Percentiles rank a stretch among this genome's conserved stretches.
phyloP scores from a whole-genome alignment of 2,888 invertebrate species.

The Stenchaetothrips biformis region DNA sequence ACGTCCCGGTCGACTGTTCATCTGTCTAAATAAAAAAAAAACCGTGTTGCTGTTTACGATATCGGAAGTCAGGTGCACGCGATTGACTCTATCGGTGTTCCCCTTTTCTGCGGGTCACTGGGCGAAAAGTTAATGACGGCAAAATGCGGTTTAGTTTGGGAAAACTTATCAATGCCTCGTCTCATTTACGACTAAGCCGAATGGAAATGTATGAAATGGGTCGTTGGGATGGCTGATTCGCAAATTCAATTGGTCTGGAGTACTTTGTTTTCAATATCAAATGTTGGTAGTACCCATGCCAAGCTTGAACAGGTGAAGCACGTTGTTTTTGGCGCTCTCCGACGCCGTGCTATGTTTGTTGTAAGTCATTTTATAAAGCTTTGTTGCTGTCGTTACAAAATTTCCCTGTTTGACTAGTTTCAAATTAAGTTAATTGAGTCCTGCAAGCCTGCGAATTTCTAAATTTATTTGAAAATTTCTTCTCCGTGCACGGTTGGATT shows the following conservation, averaged over 20 bases:
- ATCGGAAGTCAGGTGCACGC: constrained; percentile 2
- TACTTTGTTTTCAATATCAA: too few relatives aligned
- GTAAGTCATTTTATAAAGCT: constrained; percentile 22
- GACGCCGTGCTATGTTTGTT: constrained; percentile 4
- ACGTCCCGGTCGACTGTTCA: neutral
- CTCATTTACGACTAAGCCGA: neutral
- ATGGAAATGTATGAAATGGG: neutral
- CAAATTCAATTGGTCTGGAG: neutral
- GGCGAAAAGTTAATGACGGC: neutral
- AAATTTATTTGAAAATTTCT: neutral
- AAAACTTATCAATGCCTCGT: neutral
- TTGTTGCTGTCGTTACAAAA: constrained; percentile 6
- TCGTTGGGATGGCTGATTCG: neutral
- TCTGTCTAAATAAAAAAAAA: neutral
- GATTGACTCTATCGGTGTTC: neutral
- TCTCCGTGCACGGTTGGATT: neutral
- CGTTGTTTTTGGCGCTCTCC: neutral
- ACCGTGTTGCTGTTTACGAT: neutral
- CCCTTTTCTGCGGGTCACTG: neutral
- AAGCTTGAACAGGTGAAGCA: neutral
- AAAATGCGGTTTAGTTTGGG: neutral
- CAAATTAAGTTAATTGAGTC: neutral
- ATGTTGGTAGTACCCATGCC: neutral
- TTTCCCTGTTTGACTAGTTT: neutral
- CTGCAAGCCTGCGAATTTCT: neutral